Base-by-base conservation (phyloP, 2,888 invertebrate genomes). In the Thalpophila matura region DNA sequence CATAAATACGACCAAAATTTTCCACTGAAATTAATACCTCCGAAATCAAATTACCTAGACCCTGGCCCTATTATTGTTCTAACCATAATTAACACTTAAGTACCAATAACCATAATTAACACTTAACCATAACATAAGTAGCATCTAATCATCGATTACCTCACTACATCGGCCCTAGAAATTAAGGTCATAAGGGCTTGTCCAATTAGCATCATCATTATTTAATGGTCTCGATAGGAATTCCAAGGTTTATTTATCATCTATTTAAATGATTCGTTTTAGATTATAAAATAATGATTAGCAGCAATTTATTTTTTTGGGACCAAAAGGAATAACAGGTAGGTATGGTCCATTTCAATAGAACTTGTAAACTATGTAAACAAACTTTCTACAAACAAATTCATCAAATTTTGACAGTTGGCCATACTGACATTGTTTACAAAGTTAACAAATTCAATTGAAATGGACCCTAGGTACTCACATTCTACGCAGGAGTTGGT, bases 401-500 rank as follows among this genome's bases (percentile, higher is more conserved):
- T n/a, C n/a, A n/a, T n/a, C n/a, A n/a, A n/a, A n/a, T n/a, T n/a
- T n/a, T n/a, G n/a, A n/a, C n/a, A n/a, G n/a, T n/a, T n/a, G n/a
- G n/a, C n/a, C n/a, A n/a, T n/a, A n/a, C n/a, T n/a, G n/a, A n/a
- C n/a, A n/a, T n/a, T n/a, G n/a, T n/a, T n/a, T n/a, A n/a, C n/a
- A n/a, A n/a, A n/a, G n/a, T n/a, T n/a, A n/a, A n/a, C n/a, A n/a
- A n/a, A n/a, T n/a, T n/a, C n/a, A n/a, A n/a, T n/a, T n/a, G n/a
- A n/a, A n/a, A n/a, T n/a, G n/a, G n/a, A n/a, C n/a, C n/a, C n/a
- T n/a, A 29, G 2, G n/a, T 5, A 86, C 90, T 88, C 53, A 95
- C 95, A 90, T 84, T 92, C 89, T 1, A 95, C 86, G 65, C 95
- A 95, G 0, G 91, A 84, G 70, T 91, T 91, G 70, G 90, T 91